phyloP scores from a whole-genome alignment of 2,888 invertebrate species.

The Amphimallon solstitiale region DNA sequence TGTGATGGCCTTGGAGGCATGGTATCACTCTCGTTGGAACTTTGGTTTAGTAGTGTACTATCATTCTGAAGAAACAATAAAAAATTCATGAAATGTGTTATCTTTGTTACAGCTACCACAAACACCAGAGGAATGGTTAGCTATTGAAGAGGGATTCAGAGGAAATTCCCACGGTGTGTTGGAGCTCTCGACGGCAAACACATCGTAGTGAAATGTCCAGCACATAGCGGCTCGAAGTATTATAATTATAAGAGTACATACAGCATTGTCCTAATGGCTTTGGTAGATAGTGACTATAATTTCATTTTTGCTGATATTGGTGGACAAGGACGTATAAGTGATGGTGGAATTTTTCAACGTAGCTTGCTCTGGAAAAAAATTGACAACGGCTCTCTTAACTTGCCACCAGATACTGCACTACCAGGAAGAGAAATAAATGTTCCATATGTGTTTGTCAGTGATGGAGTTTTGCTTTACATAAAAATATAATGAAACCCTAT shows the following conservation, averaged over 20 bases:
- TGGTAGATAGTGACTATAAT: conserved; percentile 27
- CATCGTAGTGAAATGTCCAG: conserved; percentile 25
- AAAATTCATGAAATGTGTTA: too few relatives aligned
- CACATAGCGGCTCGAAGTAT: conserved; percentile 23
- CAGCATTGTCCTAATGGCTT: conserved; percentile 30
- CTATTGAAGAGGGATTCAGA: conserved; percentile 2
- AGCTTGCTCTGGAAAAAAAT: conserved; percentile 15
- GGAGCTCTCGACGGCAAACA: conserved; percentile 37
- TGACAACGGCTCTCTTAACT: neutral
- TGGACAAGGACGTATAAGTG: conserved; percentile 9
- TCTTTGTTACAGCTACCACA: too few relatives aligned
- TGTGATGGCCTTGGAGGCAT: too few relatives aligned
- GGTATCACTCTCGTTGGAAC: too few relatives aligned
- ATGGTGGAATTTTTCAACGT: conserved; percentile 26
- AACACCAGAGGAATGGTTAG: conserved; percentile 12
- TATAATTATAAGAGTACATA: conserved; percentile 32
- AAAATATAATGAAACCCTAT: conserved; percentile 45
- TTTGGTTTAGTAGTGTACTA: too few relatives aligned
- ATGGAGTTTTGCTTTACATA: conserved; percentile 35
- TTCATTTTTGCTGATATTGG: conserved; percentile 34
- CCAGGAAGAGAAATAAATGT: neutral
- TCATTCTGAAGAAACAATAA: too few relatives aligned
- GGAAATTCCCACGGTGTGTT: conserved; percentile 14
- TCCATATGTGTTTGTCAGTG: conserved; percentile 12
- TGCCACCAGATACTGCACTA: neutral